These are phyloP conservation scores for Aphidius colemani DNA, from an alignment of 2,888 invertebrate species.

Conservation along the genomic window DNA sequence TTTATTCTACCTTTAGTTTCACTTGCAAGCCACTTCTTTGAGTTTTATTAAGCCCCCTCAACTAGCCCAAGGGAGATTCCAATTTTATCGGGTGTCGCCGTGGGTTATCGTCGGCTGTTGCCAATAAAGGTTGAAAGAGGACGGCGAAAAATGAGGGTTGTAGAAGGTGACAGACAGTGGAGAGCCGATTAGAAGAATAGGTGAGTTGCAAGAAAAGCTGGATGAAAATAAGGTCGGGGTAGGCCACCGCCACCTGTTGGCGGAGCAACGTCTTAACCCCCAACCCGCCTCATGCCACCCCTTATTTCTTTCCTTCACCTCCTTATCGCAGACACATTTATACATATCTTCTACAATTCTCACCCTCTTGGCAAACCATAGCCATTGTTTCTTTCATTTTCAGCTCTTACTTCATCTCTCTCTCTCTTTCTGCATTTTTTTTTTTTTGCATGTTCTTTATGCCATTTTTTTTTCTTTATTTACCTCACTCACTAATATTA, in stretches of 20 bases:
- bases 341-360: constrained; percentile 12
- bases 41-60: constrained; percentile 39
- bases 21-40: constrained; percentile 43
- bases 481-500: constrained; percentile 22
- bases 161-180: constrained; percentile 32
- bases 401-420: constrained; percentile 29
- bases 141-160: constrained; percentile 32
- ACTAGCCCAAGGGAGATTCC: constrained; percentile 42
- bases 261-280: constrained; percentile 58
- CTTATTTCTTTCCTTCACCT: constrained; percentile 26
- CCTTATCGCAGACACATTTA: constrained; percentile 2
- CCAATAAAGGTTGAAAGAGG: constrained; percentile 50
- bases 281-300: constrained; percentile 29
- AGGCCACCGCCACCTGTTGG: constrained; percentile 60
- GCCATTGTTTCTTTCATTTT: constrained; percentile 33
- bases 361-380: constrained; percentile 30
- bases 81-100: constrained; percentile 60
- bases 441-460: constrained; percentile 23
- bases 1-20: constrained; percentile 32
- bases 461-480: constrained; percentile 10
- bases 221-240: constrained; percentile 36
- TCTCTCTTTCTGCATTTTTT: constrained; percentile 26
- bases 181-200: constrained; percentile 31
- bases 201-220: constrained; percentile 27
- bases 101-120: constrained; percentile 59